Conservation (phyloP, 2,113 vertebrate species). For the Carassius gibelio region DNA sequence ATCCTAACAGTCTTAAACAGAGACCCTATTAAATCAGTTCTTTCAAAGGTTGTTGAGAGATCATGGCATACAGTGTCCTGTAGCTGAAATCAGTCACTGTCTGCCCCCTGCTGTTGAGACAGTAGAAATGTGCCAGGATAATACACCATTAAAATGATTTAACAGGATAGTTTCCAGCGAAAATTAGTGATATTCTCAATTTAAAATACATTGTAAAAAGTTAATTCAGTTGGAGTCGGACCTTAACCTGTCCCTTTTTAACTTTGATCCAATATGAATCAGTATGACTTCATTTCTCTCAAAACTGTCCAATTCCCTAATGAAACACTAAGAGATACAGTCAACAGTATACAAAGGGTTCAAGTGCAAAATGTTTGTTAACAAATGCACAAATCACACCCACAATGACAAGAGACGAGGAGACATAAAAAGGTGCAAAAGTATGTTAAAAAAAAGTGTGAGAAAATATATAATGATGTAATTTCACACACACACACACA, state of each 20-base stretch:
- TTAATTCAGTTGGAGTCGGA: neutral
- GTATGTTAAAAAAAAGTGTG: neutral
- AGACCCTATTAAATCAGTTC: neutral
- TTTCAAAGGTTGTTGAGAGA: neutral
- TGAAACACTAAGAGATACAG: neutral
- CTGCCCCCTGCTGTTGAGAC: conserved; percentile 39
- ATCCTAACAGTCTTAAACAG: neutral
- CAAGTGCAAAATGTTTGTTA: conserved; percentile 12
- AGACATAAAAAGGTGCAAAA: conserved; percentile 1
- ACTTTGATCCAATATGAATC: conserved; percentile 52
- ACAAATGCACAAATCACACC: conserved; percentile 9
- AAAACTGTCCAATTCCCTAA: neutral
- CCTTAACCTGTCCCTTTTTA: neutral
- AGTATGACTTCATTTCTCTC: neutral
- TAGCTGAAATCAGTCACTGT: neutral
- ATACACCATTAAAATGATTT: neutral
- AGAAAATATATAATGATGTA: conserved; percentile 16
- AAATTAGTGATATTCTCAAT: neutral
- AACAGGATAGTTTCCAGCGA: neutral
- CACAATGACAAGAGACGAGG: conserved; percentile 1
- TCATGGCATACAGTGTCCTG: neutral
- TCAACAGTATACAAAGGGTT: neutral
- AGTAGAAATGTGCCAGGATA: neutral
- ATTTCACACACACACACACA: neutral
- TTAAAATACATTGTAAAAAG: neutral